Base-by-base conservation (phyloP, 2,113 vertebrate species). In the Urocolius indicus region DNA sequence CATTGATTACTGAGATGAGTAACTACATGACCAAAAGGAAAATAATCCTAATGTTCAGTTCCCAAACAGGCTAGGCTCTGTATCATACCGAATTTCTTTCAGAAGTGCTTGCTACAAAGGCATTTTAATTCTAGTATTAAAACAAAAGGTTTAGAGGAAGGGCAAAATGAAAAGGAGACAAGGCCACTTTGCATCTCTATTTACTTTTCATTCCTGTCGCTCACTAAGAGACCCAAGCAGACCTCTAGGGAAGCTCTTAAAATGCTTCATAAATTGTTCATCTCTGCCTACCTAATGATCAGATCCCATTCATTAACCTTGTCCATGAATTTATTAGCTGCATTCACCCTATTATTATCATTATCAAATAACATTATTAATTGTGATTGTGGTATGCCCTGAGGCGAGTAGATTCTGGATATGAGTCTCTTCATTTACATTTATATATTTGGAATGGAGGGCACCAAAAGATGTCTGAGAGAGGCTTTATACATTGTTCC, bases 321-420 rank as follows among this genome's bases (percentile, higher is more conserved):
- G 36, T 27, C 11, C 5, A 2, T 75, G 19, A 86, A 92, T 93
- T 90, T 81, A 36, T 84, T 77, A 78, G 24, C 19, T 68, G 19
- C 11, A 48, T 78, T 75, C 13, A 0, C 18, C 48, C 27, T 71
- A 36, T 72, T 88, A 63, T 45, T 71, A 13, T n/a, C n/a, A n/a
- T 57, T 90, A 78, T 57, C 78, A 90, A 96, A 84, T 57, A 49
- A 26, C 30, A 58, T 71, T 49, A 74, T 78, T 90, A 89, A 66
- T 94, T 94, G 68, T 43, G 13, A 75, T 19, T 68, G 71, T 52
- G 24, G 12, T 62, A 43, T 67, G 45, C 79, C 85, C 79, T 68
- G 52, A 75, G 76, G 61, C 4, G 2, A 89, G 49, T 75, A 65
- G 59, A 75, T 72, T 90, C 52, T 76, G 30, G 71, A 67, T 59